Evolutionary conservation across 2,113 vertebrate genomes (phyloP).

Genomic region (Picathartes gymnocephalus): DNA sequence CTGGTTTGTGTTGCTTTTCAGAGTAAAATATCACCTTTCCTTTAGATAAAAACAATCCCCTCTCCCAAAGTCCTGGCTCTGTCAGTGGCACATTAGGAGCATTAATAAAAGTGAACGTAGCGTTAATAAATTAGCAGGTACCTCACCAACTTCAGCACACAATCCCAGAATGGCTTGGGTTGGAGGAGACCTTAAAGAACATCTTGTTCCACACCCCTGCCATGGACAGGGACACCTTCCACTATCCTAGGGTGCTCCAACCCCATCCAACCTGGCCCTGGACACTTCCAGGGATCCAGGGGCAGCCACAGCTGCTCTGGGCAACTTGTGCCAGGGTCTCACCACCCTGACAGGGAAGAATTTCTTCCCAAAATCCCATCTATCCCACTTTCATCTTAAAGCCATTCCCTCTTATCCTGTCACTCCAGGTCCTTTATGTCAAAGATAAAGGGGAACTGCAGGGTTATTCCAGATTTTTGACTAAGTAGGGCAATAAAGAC

Average conservation of each 20-base stretch:
- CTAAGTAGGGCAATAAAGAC: neutral
- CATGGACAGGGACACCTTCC: neutral
- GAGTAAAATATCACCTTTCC: neutral
- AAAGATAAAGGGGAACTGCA: neutral
- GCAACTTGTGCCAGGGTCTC: neutral
- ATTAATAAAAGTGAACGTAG: neutral
- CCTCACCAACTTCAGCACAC: neutral
- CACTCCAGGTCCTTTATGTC: neutral
- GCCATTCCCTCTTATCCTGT: neutral
- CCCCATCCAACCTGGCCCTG: accelerated
- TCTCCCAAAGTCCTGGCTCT: neutral
- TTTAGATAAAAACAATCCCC: neutral
- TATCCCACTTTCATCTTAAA: neutral
- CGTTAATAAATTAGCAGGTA: neutral
- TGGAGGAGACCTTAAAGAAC: neutral
- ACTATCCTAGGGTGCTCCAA: accelerated
- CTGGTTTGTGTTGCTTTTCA: neutral
- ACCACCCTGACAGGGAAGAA: neutral
- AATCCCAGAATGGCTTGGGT: neutral
- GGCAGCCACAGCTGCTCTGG: neutral
- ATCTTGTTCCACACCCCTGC: neutral
- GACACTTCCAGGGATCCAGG: neutral
- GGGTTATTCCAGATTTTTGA: neutral
- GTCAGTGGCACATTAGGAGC: neutral
- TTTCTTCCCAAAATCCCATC: neutral